Evolutionary conservation across 2,888 invertebrate species (phyloP).

Genomic region (Acrobasis suavella): DNA sequence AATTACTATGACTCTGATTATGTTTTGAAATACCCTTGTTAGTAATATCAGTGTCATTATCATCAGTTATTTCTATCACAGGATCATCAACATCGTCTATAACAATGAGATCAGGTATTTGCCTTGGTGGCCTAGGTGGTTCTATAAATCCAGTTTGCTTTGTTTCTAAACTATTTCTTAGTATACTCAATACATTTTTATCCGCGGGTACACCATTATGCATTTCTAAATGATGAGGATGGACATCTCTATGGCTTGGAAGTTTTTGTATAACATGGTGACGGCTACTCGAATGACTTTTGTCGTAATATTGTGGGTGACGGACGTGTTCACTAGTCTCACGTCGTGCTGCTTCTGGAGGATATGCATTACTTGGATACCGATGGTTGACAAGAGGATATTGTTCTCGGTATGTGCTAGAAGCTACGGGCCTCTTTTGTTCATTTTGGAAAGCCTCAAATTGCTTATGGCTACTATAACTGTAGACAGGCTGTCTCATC

Average conservation of each 20-base stretch:
- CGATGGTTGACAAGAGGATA: conserved; percentile 54
- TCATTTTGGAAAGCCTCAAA: conserved; percentile 72
- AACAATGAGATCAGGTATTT: conserved; percentile 73
- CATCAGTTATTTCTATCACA: conserved; percentile 75
- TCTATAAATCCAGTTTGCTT: conserved; percentile 81
- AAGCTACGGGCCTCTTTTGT: conserved; percentile 55
- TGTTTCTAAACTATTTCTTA: conserved; percentile 87
- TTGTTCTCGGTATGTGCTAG: conserved; percentile 59
- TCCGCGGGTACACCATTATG: conserved; percentile 82
- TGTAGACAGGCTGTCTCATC: conserved; percentile 72
- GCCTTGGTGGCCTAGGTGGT: conserved; percentile 74
- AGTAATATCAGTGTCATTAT: conserved; percentile 51
- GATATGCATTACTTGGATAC: conserved; percentile 54
- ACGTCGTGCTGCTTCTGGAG: conserved; percentile 52
- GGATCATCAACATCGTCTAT: conserved; percentile 77
- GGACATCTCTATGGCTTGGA: conserved; percentile 64
- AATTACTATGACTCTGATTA: conserved; percentile 38
- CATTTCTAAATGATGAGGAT: conserved; percentile 57
- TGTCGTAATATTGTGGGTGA: conserved; percentile 62
- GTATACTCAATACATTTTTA: conserved; percentile 86
- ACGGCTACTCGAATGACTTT: conserved; percentile 55
- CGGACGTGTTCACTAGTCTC: conserved; percentile 55
- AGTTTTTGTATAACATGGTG: conserved; percentile 71
- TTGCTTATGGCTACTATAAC: conserved; percentile 71
- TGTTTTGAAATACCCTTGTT: conserved; percentile 44